phyloP scores from a whole-genome alignment of 2,797 vertebrate species.

The Gambusia yucatana region DNA sequence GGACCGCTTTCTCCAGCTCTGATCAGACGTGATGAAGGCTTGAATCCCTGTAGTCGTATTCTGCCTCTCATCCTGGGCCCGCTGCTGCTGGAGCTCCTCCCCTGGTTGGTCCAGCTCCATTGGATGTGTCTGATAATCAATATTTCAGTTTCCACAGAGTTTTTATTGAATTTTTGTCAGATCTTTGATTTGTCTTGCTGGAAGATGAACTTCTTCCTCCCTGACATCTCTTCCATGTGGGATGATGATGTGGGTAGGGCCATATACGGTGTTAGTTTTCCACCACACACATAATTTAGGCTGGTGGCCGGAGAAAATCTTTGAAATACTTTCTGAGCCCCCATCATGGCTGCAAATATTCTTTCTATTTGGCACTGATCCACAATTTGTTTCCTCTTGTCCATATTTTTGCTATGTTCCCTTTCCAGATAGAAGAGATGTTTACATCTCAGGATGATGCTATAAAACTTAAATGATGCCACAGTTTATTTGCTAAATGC shows the following conservation, averaged over 20 bases:
- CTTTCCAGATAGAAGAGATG: neutral
- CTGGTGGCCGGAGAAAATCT: neutral
- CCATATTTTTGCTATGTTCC: neutral
- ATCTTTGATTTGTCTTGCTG: neutral
- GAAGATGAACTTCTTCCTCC: neutral
- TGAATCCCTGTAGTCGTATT: too few species aligned
- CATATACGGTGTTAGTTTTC: neutral
- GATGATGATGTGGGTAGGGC: neutral
- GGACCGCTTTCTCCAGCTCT: too few species aligned
- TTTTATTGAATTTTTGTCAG: neutral
- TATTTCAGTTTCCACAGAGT: neutral
- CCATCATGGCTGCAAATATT: neutral
- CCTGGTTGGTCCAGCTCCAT: neutral
- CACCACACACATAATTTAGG: neutral
- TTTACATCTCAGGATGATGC: neutral
- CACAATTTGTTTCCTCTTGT: too few species aligned
- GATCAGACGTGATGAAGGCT: too few species aligned
- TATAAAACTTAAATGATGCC: neutral
- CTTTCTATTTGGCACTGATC: neutral
- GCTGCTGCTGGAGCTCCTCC: too few species aligned
- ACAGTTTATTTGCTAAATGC: neutral
- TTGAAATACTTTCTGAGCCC: neutral
- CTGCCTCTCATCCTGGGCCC: too few species aligned
- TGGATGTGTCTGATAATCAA: slow-evolving; percentile 4
- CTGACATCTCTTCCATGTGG: neutral